These are phyloP conservation scores for Parazoanthus atlanticus DNA, from an alignment of 92 coral and sea anemone genomes.

Conservation along the genomic window DNA sequence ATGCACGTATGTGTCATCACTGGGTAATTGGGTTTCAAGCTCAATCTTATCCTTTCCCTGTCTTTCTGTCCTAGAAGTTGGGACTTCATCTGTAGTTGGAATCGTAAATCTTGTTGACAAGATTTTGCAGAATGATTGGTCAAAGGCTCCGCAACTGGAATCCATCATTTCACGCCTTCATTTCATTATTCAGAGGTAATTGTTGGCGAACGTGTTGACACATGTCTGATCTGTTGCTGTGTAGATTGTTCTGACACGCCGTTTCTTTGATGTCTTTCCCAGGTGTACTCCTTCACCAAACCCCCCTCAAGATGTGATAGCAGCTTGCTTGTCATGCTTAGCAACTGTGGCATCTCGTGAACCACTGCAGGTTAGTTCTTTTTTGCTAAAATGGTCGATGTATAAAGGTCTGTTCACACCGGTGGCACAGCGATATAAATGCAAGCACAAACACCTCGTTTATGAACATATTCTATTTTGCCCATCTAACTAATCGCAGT, in stretches of 20 bases:
- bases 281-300: slow-evolving; percentile 88
- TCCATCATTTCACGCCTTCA: slow-evolving; percentile 77
- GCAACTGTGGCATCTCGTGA: slow-evolving; percentile 87
- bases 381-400: neutral
- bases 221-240: neutral
- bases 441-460: neutral
- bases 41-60: neutral
- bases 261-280: slow-evolving; percentile 7
- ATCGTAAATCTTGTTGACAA: slow-evolving; percentile 81
- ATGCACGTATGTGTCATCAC: neutral
- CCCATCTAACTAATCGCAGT: neutral
- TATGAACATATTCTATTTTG: neutral
- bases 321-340: slow-evolving; percentile 85
- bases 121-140: slow-evolving; percentile 87
- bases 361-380: slow-evolving; percentile 80
- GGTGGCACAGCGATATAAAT: neutral
- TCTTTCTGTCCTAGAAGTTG: slow-evolving; percentile 50
- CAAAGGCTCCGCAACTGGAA: slow-evolving; percentile 68
- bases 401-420: neutral
- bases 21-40: neutral
- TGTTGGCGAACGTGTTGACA: neutral
- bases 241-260: neutral
- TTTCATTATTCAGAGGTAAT: slow-evolving; percentile 83
- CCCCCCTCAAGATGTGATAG: slow-evolving; percentile 82
- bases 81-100: slow-evolving; percentile 67